Evolutionary conservation across 2,797 vertebrate genomes (phyloP), one percentile per base, ranked within the genome.

Genomic region (Catostomus latipinnis): DNA sequence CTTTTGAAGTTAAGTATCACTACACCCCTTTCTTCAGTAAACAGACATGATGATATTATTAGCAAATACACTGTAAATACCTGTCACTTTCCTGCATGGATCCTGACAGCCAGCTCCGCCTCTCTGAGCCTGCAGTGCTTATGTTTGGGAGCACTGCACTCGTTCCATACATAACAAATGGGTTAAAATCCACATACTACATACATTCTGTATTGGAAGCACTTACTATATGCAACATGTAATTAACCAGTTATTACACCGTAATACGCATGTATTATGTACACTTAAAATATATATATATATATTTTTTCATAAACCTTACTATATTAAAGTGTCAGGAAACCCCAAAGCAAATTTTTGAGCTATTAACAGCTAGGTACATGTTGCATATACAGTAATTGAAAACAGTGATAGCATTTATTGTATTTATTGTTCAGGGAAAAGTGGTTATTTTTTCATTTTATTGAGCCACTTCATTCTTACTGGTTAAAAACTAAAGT

Each of bases 1-100:
- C 62, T 78, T 83, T 74, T 86, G 71, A 87, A 86, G 82, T 84
- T 77, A 74, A 88, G 84, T 72, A 83, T 66, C 76, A 78, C 81
- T 81, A 81, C 58, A 74, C 74, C 74, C 65, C 73, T 52, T 71
- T 81, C 71, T 68, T 22, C 76, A 22, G 80, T 79, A 71, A 78
- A 81, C 83, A 75, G 69, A 86, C 82, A 70, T 14, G 13, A 71
- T 77, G 81, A 71, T 58, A 74, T 62, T 84, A 84, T 75, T 70
- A 83, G 84, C 80, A 54, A 76, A 79, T 74, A 34, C 77, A 79
- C 48, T 70, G 75, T 78, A 34, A 22, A 84, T 74, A 83, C 85
- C 81, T 85, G 80, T 78, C 84, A 79, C 73, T 79, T 77, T 86
- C 68, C 70, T 76, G 46, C 65, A 75, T 22, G 78, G 67, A 61